Base-by-base conservation (phyloP, 2,113 vertebrate genomes). In the Cynocephalus volans region DNA sequence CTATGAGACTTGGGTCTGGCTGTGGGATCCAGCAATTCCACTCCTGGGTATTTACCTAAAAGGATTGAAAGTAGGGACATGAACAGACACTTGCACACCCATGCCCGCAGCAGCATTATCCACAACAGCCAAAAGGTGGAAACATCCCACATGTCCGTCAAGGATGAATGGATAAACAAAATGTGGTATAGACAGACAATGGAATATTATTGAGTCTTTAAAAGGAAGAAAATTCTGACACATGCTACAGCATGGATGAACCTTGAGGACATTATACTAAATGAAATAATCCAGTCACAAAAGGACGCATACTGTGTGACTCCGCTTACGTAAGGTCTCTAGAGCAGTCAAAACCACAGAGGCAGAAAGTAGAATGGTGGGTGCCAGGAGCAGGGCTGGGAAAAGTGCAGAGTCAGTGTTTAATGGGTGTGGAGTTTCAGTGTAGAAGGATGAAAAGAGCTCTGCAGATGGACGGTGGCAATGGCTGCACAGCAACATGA, bases 401-500 rank as follows among this genome's bases (percentile, higher is more conserved):
- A 12, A 6, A 1, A 41, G 18, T 41, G 41, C 3, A 7, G 54
- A 6, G n/a, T 33, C 19, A 3, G n/a, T 5, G 76, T 48, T 21
- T 18, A 5, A 11, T 1, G 6, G 50, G 28, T 36, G 67, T n/a
- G 45, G 50, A 56, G 28, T 23, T 69, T 28, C 48, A 5, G 3
- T 56, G 2, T 6, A n/a, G n/a, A 26, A 11, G 1, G 18, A 17
- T 0, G 2, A 3, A 56, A 17, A 17, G 41, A 13, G 14, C 36
- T 19, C 84, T 1, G 9, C 24, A 4, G 17, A 14, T 1, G 4
- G 31, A 10, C 2, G 10, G 60, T 1, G 11, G 24, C 1, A 23
- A 5, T 0, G 6, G 88, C 12, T 5, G 33, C 33, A 15, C 70
- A 33, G 6, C 4, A 1, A 0, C 0, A 0, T 9, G 28, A 23